Evolutionary conservation across 2,113 vertebrate genomes (phyloP), one percentile per base, ranked within the genome.

Genomic region (Panthera tigris): DNA sequence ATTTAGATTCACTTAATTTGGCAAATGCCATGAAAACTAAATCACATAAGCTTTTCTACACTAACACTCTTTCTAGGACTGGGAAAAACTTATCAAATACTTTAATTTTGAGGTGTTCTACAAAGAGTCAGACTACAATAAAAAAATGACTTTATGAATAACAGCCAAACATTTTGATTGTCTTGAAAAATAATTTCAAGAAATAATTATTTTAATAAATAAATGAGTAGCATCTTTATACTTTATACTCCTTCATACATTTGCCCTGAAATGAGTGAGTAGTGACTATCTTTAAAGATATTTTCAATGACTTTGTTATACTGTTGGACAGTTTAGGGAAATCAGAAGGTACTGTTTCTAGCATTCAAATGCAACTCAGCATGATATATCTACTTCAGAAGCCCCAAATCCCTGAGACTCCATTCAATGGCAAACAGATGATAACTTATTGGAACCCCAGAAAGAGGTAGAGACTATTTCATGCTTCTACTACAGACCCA

Each of bases 1-100:
- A 31, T 81, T 95, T 65, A 88, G 55, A 85, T 68, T 96, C 69
- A 85, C 61, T 87, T 84, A 91, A 48, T 18, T 97, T 93, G 91
- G 89, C 65, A 96, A 97, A 88, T 18, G 29, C n/a, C 39, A 29
- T 68, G 31, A 45, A 91, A 92, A 66, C 19, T 52, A 95, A 95
- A 50, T 52, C 74, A 31, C 65, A 71, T 39, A 65, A 84, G 76
- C 39, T 78, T 88, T 74, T 79, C 81, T 71, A 41, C 39, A 85
- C 39, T 33, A 78, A 29, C 3, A 65, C 11, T 57, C 48, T 81
- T 82, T 76, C 36, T 33, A 66, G 68, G 25, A 69, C 0, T 36
- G 61, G n/a, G 63, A 48, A 84, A 81, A 79, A 27, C 10, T 3
- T 55, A 80, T 80, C 63, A 80, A 80, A 71, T 45, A 73, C 0